Percentiles rank a stretch among this genome's conserved stretches.
Evolutionary conservation across 2,888 invertebrate genomes (phyloP).

Genomic region (Drosophila incognita): DNA sequence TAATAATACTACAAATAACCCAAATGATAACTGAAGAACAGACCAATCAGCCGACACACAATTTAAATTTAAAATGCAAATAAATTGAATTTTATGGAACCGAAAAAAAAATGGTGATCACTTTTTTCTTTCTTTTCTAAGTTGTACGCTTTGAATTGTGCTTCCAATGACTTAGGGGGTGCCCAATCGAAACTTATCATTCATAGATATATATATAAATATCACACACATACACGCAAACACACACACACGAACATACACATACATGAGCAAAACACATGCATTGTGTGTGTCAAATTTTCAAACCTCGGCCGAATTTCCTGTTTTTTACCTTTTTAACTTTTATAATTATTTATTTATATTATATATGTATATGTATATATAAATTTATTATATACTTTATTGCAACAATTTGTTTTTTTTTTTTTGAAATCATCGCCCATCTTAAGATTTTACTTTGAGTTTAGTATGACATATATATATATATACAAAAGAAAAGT

Average conservation of each 20-base stretch:
- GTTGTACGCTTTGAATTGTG: slow-evolving; percentile 81
- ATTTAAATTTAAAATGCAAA: slow-evolving; percentile 50
- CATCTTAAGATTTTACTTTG: slow-evolving; percentile 35
- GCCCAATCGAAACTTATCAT: slow-evolving; percentile 56
- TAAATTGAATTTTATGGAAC: slow-evolving; percentile 72
- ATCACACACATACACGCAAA: slow-evolving; percentile 26
- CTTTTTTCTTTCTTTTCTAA: slow-evolving; percentile 68
- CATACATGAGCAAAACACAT: slow-evolving; percentile 19
- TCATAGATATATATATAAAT: slow-evolving; percentile 31
- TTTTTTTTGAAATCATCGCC: slow-evolving; percentile 9
- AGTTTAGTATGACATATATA: slow-evolving; percentile 30
- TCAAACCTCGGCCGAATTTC: slow-evolving; percentile 84
- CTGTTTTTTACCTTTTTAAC: slow-evolving; percentile 72
- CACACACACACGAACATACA: slow-evolving; percentile 23
- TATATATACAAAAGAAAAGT: slow-evolving; percentile 10
- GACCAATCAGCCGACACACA: slow-evolving; percentile 49
- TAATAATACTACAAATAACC: slow-evolving; percentile 40
- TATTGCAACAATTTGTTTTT: slow-evolving; percentile 12
- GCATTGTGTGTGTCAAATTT: slow-evolving; percentile 65
- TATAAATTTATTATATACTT: slow-evolving; percentile 41
- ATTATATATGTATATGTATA: slow-evolving; percentile 30
- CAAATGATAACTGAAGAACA: slow-evolving; percentile 46
- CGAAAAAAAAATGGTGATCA: slow-evolving; percentile 67
- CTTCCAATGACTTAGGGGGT: slow-evolving; percentile 81
- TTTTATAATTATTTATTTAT: slow-evolving; percentile 50